These are phyloP conservation scores for Meta bourneti DNA, from an alignment of 2,888 invertebrate species.

Conservation along the genomic window DNA sequence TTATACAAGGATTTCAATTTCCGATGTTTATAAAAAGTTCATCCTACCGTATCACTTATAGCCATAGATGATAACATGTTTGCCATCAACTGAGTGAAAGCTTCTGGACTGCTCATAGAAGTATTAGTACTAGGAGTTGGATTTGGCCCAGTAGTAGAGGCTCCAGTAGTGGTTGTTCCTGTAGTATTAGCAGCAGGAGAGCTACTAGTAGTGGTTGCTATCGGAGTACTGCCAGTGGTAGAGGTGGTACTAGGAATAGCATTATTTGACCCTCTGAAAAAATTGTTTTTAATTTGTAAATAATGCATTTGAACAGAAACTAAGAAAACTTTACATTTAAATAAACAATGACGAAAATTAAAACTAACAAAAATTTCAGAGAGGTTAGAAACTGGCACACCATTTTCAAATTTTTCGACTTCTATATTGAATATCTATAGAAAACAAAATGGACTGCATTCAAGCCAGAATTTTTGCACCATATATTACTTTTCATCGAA, in stretches of 20 bases:
- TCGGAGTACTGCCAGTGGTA: not conserved
- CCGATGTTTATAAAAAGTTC: not conserved
- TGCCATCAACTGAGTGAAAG: conserved; percentile 87
- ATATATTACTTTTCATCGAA: too few relatives aligned
- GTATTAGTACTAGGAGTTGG: conserved; percentile 77
- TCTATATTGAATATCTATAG: too few relatives aligned
- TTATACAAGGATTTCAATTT: too few relatives aligned
- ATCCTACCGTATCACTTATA: conserved; percentile 54
- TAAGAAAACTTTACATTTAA: conserved; percentile 83
- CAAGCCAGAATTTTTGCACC: too few relatives aligned
- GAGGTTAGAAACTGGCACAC: too few relatives aligned
- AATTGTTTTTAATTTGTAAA: conserved; percentile 77
- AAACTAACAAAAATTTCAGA: not conserved
- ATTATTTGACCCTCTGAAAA: not conserved
- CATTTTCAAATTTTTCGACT: too few relatives aligned
- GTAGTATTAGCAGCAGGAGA: conserved; percentile 80
- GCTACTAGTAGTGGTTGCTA: conserved; percentile 6
- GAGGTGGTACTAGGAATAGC: not conserved
- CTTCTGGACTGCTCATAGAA: conserved; percentile 77
- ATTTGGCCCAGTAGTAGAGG: conserved; percentile 80
- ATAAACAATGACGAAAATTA: not conserved
- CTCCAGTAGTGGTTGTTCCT: conserved; percentile 79
- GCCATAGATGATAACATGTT: conserved; percentile 84
- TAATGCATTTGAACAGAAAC: too few relatives aligned
- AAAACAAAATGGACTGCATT: too few relatives aligned